phyloP scores from a whole-genome alignment of 2,113 vertebrate genomes.

The Sturnus vulgaris region DNA sequence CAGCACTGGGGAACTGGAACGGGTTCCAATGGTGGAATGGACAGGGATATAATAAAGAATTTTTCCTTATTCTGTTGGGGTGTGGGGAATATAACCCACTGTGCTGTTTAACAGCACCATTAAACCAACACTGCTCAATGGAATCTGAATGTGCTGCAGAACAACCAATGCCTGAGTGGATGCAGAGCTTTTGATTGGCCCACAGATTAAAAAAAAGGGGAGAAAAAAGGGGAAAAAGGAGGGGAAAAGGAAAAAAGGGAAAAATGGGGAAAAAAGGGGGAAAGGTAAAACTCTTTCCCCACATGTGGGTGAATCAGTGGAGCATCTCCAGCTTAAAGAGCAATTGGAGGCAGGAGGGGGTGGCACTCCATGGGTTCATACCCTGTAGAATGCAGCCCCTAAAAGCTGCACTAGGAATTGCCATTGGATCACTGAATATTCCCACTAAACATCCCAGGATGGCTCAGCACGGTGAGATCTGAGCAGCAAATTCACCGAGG shows the following conservation, averaged over 20 bases:
- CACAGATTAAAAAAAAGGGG: neutral
- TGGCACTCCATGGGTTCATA: accelerated
- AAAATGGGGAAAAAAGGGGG: neutral
- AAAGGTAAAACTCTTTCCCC: neutral
- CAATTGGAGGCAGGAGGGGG: neutral
- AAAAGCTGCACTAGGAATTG: neutral
- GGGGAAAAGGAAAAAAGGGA: neutral
- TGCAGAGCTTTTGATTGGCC: neutral
- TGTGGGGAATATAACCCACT: neutral
- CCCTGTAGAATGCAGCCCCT: neutral
- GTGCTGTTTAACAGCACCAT: neutral
- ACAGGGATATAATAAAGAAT: neutral
- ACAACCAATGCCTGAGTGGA: neutral
- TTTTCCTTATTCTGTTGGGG: neutral
- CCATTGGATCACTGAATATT: neutral
- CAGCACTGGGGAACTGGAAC: neutral
- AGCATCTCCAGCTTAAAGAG: neutral
- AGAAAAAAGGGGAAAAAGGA: neutral
- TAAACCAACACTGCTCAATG: neutral
- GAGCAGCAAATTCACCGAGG: neutral
- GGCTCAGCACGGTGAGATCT: neutral
- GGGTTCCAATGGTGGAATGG: neutral
- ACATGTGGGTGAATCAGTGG: neutral
- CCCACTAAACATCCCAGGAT: neutral
- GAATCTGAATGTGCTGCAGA: neutral